Evolutionary conservation across 1,140 invertebrate species (phyloP), one percentile per base, ranked within the genome.

Genomic region (Halotydeus destructor): DNA sequence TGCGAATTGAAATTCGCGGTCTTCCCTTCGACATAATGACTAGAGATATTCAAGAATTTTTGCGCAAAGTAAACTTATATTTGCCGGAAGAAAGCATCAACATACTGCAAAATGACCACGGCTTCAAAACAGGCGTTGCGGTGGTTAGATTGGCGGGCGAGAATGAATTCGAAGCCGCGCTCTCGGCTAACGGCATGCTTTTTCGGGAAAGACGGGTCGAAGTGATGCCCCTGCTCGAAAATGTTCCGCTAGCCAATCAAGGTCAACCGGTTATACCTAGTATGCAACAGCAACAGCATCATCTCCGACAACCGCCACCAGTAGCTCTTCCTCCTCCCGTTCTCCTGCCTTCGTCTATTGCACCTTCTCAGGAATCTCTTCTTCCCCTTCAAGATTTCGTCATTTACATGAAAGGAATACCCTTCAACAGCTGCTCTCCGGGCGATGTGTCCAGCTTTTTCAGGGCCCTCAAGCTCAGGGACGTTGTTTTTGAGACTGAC

Each of bases 21-120:
- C 4, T 54, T 12, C 49, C 52, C 11, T 45, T 45, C 18, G 43
- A 46, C 34, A 69, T 77, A 54, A 69, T 70, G 1, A 57, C 66
- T 14, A 70, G 66, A 43, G 81, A 86, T 52, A 61, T 91, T 0
- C 63, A 79, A 9, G 69, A 75, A 38, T 77, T 85, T 45, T 88
- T 91, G 55, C 38, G 38, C 8, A n/a, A 12, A 14, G 66, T 69
- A 4, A 72, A 72, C 6, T 68, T 76, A 38, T 71, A 72, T 51
- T 80, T 89, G 28, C 70, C 75, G 8, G 75, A 75, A 45, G 75
- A 78, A 52, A 78, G 81, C 3, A 69, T 91, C 24, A 86, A 86
- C 58, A 65, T 89, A 49, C 72, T 82, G 6, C 79, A 75, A 53
- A 76, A 85, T 49, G 69, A 71, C 11, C 68, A 73, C 47, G 82